Base-by-base conservation (phyloP, 2,888 invertebrate genomes). In the Philaethria dido region DNA sequence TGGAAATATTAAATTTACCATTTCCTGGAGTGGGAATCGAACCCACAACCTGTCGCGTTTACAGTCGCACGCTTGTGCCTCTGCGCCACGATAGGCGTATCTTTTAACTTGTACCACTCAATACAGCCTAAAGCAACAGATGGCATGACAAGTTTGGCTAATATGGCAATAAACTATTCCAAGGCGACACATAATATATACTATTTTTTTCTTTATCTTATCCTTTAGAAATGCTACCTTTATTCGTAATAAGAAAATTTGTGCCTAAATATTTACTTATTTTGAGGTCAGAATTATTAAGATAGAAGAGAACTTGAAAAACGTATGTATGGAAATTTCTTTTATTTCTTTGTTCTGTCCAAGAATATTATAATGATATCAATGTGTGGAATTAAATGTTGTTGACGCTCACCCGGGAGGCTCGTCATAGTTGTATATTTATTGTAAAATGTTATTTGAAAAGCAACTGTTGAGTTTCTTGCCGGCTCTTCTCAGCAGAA, bases 81-180 rank as follows among this genome's bases (percentile, higher is more conserved):
- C n/a, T n/a, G n/a, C n/a, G n/a, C n/a, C n/a, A n/a, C n/a, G n/a
- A n/a, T n/a, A n/a, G n/a, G n/a, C n/a, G 9, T 16, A 16, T 44
- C 62, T n/a, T 42, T 3, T 59, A 18, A 20, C 62, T 72, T 74
- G 57, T 16, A 66, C 65, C 71, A 64, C 57, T 20, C 64, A 25
- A 66, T 6, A 66, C 45, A 66, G 62, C 73, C 69, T 70, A 69
- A 76, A 76, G 82, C 83, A 85, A 85, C 86, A 83, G 84, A 83
- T 85, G 83, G 79, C 73, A 68, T 62, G 69, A 75, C 78, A 77
- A 72, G 72, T 73, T 75, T 77, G 78, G 74, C 65, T 67, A 69
- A 71, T 73, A 70, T 64, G 55, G 47, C 59, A 66, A 69, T 62
- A 73, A 62, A 62, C 47, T 50, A 59, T 50, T 16, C 16, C 1